Percentiles rank a stretch among this genome's conserved stretches.
phyloP scores from a whole-genome alignment of 2,888 invertebrate species.

The Odontomyia ornata region DNA sequence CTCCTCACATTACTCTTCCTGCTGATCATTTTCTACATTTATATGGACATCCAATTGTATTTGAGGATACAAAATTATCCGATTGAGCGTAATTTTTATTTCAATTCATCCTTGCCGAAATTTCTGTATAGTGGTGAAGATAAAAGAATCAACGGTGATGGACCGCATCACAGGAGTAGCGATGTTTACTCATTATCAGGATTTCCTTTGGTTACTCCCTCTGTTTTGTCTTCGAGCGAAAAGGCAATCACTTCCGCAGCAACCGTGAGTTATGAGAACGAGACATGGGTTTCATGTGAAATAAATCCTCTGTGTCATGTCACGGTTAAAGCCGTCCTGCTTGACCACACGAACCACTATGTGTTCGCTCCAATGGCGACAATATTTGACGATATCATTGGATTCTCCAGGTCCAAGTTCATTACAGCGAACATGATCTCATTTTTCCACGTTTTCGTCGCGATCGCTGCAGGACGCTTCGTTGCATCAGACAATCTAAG shows the following conservation, averaged over 20 bases:
- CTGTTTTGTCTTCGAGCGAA: not conserved
- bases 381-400: constrained; percentile 73
- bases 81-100: constrained; percentile 66
- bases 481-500: constrained; percentile 77
- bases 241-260: not conserved
- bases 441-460: constrained; percentile 79
- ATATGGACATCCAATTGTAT: constrained; percentile 78
- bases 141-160: not conserved
- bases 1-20: constrained; percentile 69
- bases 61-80: constrained; percentile 76
- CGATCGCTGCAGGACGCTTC: constrained; percentile 77
- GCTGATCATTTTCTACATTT: constrained; percentile 72
- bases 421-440: constrained; percentile 88
- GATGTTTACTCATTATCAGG: not conserved
- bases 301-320: constrained; percentile 81
- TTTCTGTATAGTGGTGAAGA: not conserved
- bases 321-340: constrained; percentile 82
- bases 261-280: constrained; percentile 64
- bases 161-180: not conserved
- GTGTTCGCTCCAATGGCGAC: constrained; percentile 82
- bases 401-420: constrained; percentile 69
- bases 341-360: constrained; percentile 86
- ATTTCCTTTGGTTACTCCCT: not conserved
- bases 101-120: constrained; percentile 54
- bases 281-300: constrained; percentile 73